phyloP scores from a whole-genome alignment of 2,797 vertebrate genomes.

The Manis crassicaudata region DNA sequence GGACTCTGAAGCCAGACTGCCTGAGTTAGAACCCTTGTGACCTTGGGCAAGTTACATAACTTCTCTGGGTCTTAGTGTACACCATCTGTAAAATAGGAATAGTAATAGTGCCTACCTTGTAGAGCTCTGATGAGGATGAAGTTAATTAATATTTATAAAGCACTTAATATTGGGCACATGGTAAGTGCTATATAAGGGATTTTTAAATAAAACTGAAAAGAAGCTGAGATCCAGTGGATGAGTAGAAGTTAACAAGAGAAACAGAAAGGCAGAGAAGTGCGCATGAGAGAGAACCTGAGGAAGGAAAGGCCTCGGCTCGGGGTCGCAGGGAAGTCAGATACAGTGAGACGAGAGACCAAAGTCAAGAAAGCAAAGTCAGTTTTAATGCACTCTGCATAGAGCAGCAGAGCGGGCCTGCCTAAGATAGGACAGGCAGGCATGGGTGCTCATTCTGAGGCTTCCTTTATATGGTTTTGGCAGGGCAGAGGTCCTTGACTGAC shows the following conservation, averaged over 20 bases:
- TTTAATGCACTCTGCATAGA: too few relatives aligned
- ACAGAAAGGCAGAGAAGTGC: neutral
- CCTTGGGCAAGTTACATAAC: neutral
- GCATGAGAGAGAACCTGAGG: neutral
- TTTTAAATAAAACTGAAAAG: slow-evolving; percentile 45
- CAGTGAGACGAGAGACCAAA: too few relatives aligned
- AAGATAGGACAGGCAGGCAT: too few relatives aligned
- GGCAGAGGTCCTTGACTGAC: too few relatives aligned
- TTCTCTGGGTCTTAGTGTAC: slow-evolving; percentile 17
- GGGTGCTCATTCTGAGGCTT: too few relatives aligned
- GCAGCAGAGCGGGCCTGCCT: too few relatives aligned
- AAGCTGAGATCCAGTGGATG: neutral
- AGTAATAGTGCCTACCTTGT: neutral
- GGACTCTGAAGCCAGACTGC: neutral
- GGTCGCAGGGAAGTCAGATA: too few relatives aligned
- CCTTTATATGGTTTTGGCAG: too few relatives aligned
- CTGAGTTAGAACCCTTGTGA: neutral
- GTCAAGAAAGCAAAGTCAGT: too few relatives aligned
- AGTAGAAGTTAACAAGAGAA: slow-evolving; percentile 2
- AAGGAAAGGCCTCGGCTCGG: too few relatives aligned
- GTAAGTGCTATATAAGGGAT: neutral
- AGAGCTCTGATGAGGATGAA: neutral
- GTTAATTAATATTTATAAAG: slow-evolving; percentile 48
- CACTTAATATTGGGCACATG: neutral
- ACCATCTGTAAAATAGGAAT: neutral